phyloP scores from a whole-genome alignment of 2,797 vertebrate genomes.

The Steatocranus sp. region DNA sequence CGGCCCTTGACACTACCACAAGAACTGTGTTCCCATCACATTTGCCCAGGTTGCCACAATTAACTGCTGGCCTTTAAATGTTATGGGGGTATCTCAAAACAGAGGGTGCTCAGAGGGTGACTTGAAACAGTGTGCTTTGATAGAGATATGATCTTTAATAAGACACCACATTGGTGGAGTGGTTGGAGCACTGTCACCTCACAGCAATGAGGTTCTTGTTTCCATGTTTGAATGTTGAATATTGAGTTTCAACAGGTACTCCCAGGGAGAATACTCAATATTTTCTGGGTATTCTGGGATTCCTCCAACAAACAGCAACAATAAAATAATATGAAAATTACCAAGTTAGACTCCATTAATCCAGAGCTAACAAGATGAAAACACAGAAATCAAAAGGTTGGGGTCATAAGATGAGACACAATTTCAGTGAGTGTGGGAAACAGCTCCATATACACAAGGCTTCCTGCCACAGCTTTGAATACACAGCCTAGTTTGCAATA shows the following conservation, averaged over 20 bases:
- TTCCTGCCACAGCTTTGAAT: background rate
- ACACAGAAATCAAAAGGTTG: background rate
- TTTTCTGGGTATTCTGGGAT: background rate
- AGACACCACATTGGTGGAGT: background rate
- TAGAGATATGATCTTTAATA: background rate
- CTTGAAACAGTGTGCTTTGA: background rate
- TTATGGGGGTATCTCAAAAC: background rate
- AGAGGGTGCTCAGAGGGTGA: background rate
- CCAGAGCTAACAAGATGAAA: background rate
- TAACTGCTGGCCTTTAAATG: background rate
- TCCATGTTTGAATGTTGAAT: background rate
- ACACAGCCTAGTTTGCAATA: background rate
- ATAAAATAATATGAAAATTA: background rate
- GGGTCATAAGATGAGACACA: background rate
- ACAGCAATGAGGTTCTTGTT: background rate
- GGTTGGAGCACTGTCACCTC: background rate
- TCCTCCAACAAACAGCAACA: background rate
- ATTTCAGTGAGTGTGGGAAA: background rate
- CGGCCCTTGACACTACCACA: background rate
- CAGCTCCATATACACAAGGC: background rate
- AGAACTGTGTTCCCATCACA: background rate
- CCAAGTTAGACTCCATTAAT: background rate
- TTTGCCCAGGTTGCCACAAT: background rate
- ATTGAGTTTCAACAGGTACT: background rate
- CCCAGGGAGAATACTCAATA: background rate